These are phyloP conservation scores for Lymantria dispar DNA, from an alignment of 2,888 invertebrate species.

Conservation along the genomic window DNA sequence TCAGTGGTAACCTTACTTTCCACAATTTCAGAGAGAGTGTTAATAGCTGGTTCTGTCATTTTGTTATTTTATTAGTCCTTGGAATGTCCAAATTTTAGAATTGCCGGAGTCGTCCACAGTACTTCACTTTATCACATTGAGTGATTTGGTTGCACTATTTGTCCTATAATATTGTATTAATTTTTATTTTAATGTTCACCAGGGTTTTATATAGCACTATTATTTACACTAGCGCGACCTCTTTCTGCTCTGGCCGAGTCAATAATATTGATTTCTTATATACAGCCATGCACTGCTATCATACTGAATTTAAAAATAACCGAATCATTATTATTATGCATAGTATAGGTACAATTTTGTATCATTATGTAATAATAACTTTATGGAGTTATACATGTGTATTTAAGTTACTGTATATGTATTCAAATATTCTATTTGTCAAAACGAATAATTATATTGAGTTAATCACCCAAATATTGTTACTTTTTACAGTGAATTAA, in stretches of 20 bases:
- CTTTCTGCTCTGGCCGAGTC: constrained; percentile 29
- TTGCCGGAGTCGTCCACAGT: not conserved
- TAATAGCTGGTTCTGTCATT: constrained; percentile 22
- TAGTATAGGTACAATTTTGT: no score
- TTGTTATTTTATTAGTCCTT: not conserved
- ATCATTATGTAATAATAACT: no score
- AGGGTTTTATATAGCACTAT: constrained; percentile 3
- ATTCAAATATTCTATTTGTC: no score
- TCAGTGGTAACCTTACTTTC: constrained; percentile 33
- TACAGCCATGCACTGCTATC: constrained; percentile 12
- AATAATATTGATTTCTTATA: constrained; percentile 41
- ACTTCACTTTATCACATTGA: not conserved
- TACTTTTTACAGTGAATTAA: no score
- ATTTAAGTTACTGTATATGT: no score
- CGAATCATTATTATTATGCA: no score
- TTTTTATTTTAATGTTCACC: not conserved
- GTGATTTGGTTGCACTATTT: no score
- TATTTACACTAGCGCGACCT: constrained; percentile 37
- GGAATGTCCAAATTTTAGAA: not conserved
- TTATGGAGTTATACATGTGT: no score
- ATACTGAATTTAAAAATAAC: no score
- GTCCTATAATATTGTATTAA: no score
- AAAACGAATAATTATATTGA: no score
- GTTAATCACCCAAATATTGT: no score
- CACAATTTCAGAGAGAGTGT: constrained; percentile 35